Evolutionary conservation across 2,113 vertebrate species (phyloP).

Genomic region (Zosterops japonicus): DNA sequence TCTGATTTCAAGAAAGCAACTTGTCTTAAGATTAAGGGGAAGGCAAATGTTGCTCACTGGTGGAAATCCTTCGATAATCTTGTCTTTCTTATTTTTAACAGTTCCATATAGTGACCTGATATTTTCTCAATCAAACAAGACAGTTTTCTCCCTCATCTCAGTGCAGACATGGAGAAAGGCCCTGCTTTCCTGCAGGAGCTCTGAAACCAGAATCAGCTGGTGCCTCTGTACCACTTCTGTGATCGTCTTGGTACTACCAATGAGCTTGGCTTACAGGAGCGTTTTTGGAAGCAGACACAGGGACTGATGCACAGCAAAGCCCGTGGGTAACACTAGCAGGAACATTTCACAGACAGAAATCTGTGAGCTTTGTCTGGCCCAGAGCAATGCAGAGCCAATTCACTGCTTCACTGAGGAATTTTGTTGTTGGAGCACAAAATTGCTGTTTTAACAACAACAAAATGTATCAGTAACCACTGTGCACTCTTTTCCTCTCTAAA

Average conservation of each 20-base stretch:
- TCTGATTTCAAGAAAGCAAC: background rate
- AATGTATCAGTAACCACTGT: background rate
- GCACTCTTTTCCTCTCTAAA: background rate
- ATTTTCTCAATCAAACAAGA: background rate
- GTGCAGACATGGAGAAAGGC: background rate
- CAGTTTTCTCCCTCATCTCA: background rate
- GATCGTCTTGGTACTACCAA: background rate
- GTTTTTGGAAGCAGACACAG: background rate
- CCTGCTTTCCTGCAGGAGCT: background rate
- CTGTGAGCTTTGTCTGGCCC: background rate
- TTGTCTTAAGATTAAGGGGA: background rate
- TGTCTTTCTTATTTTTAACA: background rate
- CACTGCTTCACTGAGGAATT: background rate
- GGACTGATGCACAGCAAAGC: background rate
- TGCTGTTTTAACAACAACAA: background rate
- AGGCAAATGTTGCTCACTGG: background rate
- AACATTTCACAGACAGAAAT: background rate
- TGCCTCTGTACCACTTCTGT: background rate
- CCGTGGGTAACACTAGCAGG: background rate
- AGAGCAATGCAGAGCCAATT: background rate
- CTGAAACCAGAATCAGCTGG: background rate
- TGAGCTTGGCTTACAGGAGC: background rate
- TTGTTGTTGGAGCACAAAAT: background rate
- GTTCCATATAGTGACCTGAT: background rate
- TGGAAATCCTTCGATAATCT: background rate